Evolutionary conservation across 35 echinoderm and acorn worm species (phyloP).

Genomic region (Anneissia japonica): DNA sequence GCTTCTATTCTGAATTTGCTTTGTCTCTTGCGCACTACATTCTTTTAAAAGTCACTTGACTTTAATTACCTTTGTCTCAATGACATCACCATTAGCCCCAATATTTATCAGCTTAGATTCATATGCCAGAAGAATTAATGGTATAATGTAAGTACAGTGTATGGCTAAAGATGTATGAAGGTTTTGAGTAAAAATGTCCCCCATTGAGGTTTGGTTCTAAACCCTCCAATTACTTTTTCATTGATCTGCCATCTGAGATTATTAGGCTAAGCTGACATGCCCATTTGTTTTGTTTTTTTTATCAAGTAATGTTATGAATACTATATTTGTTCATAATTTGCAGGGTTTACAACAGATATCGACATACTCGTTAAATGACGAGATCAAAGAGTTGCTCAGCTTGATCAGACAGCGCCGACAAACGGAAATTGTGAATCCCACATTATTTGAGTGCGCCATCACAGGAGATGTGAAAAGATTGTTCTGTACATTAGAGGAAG

Average conservation of each 20-base stretch:
- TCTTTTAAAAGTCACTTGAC: no score
- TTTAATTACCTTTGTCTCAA: no score
- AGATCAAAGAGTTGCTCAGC: constrained; percentile 41
- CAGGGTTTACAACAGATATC: constrained; percentile 60
- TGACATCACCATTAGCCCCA: no score
- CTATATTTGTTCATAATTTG: not conserved
- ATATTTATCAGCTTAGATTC: no score
- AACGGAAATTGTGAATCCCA: constrained; percentile 58
- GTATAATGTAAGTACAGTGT: no score
- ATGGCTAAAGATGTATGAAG: no score
- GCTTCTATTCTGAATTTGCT: no score
- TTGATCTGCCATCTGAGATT: not conserved
- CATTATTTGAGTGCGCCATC: constrained; percentile 80
- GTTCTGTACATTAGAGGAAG: constrained; percentile 71
- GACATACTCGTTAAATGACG: constrained; percentile 12
- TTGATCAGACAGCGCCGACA: constrained; percentile 59
- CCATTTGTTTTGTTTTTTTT: not conserved
- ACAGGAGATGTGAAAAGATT: constrained; percentile 72
- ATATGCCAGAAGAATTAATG: no score
- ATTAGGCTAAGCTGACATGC: not conserved
- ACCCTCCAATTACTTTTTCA: not conserved
- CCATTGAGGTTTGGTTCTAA: no score
- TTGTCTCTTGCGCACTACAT: no score
- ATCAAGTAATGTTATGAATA: no score
- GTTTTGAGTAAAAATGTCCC: no score